These are phyloP conservation scores for Engraulis encrasicolus DNA, from an alignment of 2,113 vertebrate genomes.

Conservation along the genomic window DNA sequence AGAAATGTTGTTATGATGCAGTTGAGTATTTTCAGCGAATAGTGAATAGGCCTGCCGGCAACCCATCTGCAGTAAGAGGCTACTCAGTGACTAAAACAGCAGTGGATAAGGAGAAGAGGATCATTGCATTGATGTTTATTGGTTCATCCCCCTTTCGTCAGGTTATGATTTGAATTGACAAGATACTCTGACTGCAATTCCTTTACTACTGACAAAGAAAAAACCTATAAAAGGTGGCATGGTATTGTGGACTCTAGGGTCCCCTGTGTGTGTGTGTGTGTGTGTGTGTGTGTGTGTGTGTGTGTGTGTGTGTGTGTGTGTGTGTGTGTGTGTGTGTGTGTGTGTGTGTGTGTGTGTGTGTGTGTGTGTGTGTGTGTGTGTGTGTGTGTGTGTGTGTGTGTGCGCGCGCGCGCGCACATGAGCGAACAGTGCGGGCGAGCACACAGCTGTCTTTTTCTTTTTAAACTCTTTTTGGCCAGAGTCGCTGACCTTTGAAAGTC, in stretches of 20 bases:
- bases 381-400: background rate
- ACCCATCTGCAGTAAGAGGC: too few relatives aligned
- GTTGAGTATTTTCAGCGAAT: too few relatives aligned
- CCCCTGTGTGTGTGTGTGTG: too few relatives aligned
- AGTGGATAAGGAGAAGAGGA: too few relatives aligned
- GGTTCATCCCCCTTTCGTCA: background rate
- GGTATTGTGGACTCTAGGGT: too few relatives aligned
- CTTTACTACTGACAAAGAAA: background rate
- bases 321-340: background rate
- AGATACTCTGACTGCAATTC: background rate
- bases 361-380: constrained; percentile 14
- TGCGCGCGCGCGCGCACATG: too few relatives aligned
- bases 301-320: background rate
- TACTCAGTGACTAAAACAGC: too few relatives aligned
- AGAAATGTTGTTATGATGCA: too few relatives aligned
- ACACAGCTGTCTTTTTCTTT: background rate
- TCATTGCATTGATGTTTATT: too few relatives aligned
- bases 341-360: background rate
- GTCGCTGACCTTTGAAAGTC: too few relatives aligned
- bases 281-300: background rate
- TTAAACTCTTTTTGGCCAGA: background rate
- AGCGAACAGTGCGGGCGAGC: background rate
- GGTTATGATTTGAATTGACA: background rate
- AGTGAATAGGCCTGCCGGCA: too few relatives aligned
- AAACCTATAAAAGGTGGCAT: too few relatives aligned